These are phyloP conservation scores for Callosobruchus maculatus DNA, from an alignment of 2,888 invertebrate genomes.

Conservation along the genomic window DNA sequence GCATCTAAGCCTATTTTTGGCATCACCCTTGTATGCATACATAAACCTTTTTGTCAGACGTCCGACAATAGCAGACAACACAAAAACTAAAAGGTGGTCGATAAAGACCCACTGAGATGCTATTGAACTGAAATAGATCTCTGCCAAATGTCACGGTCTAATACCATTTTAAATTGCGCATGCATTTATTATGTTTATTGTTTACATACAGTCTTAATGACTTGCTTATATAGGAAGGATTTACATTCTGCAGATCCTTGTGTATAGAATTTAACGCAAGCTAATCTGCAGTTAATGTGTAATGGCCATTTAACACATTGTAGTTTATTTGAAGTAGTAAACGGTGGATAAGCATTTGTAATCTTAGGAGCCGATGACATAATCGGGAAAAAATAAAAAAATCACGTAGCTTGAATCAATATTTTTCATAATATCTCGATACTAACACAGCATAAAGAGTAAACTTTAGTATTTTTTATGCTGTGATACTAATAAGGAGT, in stretches of 20 bases:
- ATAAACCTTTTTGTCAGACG: neutral
- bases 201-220: neutral
- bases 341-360: neutral
- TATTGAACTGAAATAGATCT: neutral
- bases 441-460: too few relatives aligned
- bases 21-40: neutral
- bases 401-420: too few relatives aligned
- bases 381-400: too few relatives aligned
- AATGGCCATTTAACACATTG: neutral
- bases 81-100: neutral
- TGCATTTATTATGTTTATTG: neutral
- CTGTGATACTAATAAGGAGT: too few relatives aligned
- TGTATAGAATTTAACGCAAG: neutral
- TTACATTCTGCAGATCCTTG: neutral
- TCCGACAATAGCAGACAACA: neutral
- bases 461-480: too few relatives aligned
- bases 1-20: too few relatives aligned
- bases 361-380: too few relatives aligned
- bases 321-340: neutral
- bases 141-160: neutral
- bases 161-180: neutral
- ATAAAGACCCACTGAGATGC: slow-evolving; percentile 1
- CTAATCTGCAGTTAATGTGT: neutral
- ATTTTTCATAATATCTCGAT: too few relatives aligned
- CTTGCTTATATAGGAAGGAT: neutral